phyloP scores from a whole-genome alignment of 2,797 vertebrate genomes.

The Alcedo quadribrachys region DNA sequence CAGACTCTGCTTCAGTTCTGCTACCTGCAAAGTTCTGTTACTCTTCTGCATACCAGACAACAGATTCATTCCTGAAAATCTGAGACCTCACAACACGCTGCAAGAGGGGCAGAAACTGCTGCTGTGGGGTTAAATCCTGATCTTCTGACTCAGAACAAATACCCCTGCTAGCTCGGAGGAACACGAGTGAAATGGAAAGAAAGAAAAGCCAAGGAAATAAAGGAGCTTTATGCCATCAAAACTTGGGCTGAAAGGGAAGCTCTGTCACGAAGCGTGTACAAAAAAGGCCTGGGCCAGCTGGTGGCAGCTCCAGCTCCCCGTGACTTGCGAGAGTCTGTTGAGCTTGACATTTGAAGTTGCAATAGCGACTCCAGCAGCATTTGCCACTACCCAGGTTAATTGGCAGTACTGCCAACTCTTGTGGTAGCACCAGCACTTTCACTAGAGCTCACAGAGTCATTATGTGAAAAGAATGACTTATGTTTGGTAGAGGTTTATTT shows the following conservation, averaged over 20 bases:
- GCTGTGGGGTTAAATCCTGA: neutral
- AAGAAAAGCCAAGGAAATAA: neutral
- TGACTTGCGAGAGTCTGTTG: neutral
- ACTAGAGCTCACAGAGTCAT: neutral
- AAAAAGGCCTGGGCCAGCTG: neutral
- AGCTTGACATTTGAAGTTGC: neutral
- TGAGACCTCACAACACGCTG: neutral
- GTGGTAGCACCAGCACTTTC: neutral
- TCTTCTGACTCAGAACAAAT: neutral
- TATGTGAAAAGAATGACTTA: neutral
- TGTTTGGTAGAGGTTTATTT: neutral
- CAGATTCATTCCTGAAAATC: neutral
- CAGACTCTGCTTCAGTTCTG: neutral
- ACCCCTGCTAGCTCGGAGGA: neutral
- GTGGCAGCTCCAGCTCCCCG: neutral
- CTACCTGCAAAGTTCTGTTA: neutral
- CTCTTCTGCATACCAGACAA: neutral
- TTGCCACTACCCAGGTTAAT: neutral
- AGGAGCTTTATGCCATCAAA: neutral
- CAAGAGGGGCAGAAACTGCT: neutral
- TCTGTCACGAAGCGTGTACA: rapidly evolving
- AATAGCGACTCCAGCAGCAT: neutral
- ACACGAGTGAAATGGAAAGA: neutral
- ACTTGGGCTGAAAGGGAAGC: neutral
- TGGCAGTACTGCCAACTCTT: neutral